These are phyloP conservation scores for Steatornis caripensis DNA, from an alignment of 2,113 vertebrate genomes.

Conservation along the genomic window DNA sequence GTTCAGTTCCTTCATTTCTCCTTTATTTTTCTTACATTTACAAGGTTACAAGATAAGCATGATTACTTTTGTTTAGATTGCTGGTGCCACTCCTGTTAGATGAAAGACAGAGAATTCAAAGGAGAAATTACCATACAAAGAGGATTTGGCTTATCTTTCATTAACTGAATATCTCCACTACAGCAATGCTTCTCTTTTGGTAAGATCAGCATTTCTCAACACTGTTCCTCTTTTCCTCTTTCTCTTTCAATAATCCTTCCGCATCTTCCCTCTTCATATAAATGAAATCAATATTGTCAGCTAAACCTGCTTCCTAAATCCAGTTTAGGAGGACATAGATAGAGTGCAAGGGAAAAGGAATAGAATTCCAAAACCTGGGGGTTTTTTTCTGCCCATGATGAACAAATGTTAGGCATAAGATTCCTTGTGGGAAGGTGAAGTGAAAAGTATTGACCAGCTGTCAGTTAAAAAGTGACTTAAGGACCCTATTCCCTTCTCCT, in stretches of 20 bases:
- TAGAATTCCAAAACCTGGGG: not conserved
- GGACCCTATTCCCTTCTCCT: fast-evolving
- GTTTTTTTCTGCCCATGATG: not conserved
- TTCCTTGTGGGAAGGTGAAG: not conserved
- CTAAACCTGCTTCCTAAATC: not conserved
- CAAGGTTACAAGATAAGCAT: not conserved
- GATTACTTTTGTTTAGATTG: not conserved
- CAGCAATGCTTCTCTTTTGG: not conserved
- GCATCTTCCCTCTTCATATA: not conserved
- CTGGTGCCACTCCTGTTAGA: not conserved
- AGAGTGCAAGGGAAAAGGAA: not conserved
- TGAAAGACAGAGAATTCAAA: not conserved
- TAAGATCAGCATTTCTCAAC: not conserved
- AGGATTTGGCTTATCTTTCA: not conserved
- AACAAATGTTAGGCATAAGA: not conserved
- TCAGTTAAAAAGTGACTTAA: not conserved
- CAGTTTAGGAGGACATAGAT: not conserved
- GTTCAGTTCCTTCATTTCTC: not conserved
- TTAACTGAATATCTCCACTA: not conserved
- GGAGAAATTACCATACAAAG: not conserved
- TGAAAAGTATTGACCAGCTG: not conserved
- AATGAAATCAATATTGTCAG: not conserved
- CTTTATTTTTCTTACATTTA: not conserved
- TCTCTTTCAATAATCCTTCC: not conserved
- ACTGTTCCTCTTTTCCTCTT: not conserved